These are phyloP conservation scores for Ctenicera cuprea DNA, from an alignment of 2,888 invertebrate species.

Conservation along the genomic window DNA sequence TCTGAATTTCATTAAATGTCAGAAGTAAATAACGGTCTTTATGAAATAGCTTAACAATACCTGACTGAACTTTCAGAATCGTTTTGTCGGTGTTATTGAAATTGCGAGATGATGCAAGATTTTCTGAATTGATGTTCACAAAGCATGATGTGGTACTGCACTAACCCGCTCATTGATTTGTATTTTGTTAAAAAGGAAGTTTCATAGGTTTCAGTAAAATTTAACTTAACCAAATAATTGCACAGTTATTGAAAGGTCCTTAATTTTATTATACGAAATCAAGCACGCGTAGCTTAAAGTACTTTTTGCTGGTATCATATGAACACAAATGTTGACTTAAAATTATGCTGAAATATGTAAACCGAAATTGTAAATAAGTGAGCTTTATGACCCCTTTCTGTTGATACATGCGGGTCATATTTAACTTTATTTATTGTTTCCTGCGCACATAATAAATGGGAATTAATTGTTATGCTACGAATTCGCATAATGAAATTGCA, in stretches of 20 bases:
- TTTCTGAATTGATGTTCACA: no score
- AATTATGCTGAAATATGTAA: slow-evolving; percentile 4
- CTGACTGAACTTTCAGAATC: no score
- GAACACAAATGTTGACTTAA: not conserved
- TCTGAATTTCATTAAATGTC: no score
- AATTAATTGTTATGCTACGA: slow-evolving; percentile 1
- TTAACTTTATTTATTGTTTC: slow-evolving; percentile 5
- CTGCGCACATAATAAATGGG: not conserved
- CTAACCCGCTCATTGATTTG: no score
- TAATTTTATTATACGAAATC: not conserved
- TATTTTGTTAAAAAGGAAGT: no score
- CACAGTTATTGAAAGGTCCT: not conserved
- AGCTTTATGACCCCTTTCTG: slow-evolving; percentile 1
- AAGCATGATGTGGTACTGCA: no score
- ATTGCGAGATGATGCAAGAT: no score
- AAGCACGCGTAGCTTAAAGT: not conserved
- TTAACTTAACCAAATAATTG: no score
- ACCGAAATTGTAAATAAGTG: not conserved
- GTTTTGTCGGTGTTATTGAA: no score
- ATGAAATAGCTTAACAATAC: no score
- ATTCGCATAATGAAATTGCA: not conserved
- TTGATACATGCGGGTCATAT: slow-evolving; percentile 5
- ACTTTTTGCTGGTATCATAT: not conserved
- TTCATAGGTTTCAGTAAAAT: no score
- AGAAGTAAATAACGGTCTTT: no score